Evolutionary conservation across 1,140 invertebrate genomes (phyloP).

Genomic region (Augochlora pura): DNA sequence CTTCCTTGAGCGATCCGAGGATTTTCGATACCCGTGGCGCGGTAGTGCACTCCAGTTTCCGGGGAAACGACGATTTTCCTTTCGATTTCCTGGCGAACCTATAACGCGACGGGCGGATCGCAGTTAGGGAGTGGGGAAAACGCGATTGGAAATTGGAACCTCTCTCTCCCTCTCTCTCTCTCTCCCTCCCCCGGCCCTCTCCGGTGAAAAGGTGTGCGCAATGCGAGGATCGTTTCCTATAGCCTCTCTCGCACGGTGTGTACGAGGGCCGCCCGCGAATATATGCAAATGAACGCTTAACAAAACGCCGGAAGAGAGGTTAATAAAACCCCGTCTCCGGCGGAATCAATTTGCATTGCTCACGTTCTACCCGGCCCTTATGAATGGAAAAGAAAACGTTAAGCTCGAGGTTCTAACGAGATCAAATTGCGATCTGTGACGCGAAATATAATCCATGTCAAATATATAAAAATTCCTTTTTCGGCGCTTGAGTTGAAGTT

Average conservation of each 20-base stretch:
- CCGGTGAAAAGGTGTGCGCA: not conserved
- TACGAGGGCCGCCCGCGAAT: too few species aligned
- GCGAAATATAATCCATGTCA: too few species aligned
- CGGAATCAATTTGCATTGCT: not conserved
- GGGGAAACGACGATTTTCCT: constrained; percentile 45
- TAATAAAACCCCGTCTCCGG: not conserved
- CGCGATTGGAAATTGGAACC: constrained; percentile 47
- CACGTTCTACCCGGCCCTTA: too few species aligned
- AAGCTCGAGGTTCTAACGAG: too few species aligned
- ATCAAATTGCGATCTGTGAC: too few species aligned
- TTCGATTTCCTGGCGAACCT: constrained; percentile 50
- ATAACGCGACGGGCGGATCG: constrained; percentile 14
- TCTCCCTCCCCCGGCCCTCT: too few species aligned
- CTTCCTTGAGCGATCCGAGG: not conserved
- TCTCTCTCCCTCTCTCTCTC: too few species aligned
- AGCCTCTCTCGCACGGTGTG: not conserved
- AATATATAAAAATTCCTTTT: too few species aligned
- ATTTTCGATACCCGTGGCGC: constrained; percentile 28
- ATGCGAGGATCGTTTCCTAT: not conserved
- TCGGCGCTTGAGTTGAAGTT: too few species aligned
- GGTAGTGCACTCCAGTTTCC: constrained; percentile 31
- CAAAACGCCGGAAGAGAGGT: not conserved
- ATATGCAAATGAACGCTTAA: not conserved
- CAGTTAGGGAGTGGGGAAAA: constrained; percentile 7
- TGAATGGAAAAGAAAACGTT: too few species aligned